Evolutionary conservation across 1,140 invertebrate genomes (phyloP), one percentile per base, ranked within the genome.

Genomic region (Hylaeus anthracinus): DNA sequence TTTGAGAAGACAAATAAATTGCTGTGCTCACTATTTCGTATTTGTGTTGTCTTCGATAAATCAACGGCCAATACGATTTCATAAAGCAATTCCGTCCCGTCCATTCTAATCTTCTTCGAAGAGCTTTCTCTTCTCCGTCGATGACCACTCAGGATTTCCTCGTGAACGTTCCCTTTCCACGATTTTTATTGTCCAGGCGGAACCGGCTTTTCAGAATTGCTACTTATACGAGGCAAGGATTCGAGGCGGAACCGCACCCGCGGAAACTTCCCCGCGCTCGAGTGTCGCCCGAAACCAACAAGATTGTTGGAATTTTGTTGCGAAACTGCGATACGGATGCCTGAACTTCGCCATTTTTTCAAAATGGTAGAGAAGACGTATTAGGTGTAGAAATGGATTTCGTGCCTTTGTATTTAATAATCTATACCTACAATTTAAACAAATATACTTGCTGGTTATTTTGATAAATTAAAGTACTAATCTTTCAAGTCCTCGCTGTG

Each of bases 241-340:
- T 14, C 63, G 12, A 39, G 39, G 12, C 63, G 63, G 63, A 64
- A 64, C 63, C 63, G 63, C 63, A 64, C 10, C 26, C 41, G 37
- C 37, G 58, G 58, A 60, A 60, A 60, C 63, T 15, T 64, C 43
- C n/a, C 64, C 41, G 14, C 43, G 3, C 55, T 14, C 14, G 8
- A 66, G 64, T 48, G 64, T 66, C 64, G 64, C 64, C 64, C 64
- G 64, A 26, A 66, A 43, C 43, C 15, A 66, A 66, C 43, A 66
- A 45, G 15, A 45, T 43, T 14, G 64, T 48, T 15, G 26, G 64
- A 66, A 66, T 66, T 66, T 66, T 48, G 41, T 26, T 48, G 14
- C 55, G 55, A 55, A 2, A 8, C 5, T n/a, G 12, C 10, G 8
- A 8, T 15, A 15, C 55, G 55, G 53, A 14, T 55, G 6, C 53